These are phyloP conservation scores for Serripes groenlandicus DNA, from an alignment of 2,888 invertebrate genomes.

Conservation along the genomic window DNA sequence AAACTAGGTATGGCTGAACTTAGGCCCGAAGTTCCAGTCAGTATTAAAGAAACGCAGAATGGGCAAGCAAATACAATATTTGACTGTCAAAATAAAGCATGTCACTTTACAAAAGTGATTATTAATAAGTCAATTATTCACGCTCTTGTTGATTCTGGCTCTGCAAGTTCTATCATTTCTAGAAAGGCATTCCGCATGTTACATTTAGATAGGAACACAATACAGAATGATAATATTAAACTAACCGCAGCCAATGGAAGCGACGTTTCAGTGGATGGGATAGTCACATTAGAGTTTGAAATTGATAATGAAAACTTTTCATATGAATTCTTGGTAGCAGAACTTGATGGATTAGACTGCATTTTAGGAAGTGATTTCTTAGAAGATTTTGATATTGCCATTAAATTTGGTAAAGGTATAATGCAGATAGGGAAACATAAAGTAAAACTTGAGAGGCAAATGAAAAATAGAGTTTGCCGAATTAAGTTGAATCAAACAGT, in stretches of 20 bases:
- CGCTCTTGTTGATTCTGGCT: slow-evolving; percentile 11
- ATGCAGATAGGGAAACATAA: slow-evolving; percentile 39
- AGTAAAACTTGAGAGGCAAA: slow-evolving; percentile 31
- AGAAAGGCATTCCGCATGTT: background rate
- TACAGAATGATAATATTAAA: background rate
- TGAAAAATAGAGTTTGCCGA: background rate
- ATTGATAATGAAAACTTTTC: slow-evolving; percentile 28
- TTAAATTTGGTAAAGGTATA: slow-evolving; percentile 38
- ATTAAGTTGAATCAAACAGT: slow-evolving; percentile 6
- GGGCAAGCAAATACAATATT: too few relatives aligned
- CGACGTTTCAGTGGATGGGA: slow-evolving; percentile 27
- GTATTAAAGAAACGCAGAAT: too few relatives aligned
- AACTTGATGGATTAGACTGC: slow-evolving; percentile 42
- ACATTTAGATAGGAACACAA: background rate
- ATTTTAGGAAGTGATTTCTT: slow-evolving; percentile 58
- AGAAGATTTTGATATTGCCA: slow-evolving; percentile 41
- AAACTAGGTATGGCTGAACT: too few relatives aligned
- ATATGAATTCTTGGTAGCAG: slow-evolving; percentile 55
- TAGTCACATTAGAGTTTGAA: slow-evolving; percentile 31
- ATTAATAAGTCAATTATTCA: background rate
- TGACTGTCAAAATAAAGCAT: slow-evolving; percentile 20
- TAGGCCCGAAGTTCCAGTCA: too few relatives aligned
- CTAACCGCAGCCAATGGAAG: slow-evolving; percentile 42
- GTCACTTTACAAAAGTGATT: slow-evolving; percentile 5
- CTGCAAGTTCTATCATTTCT: slow-evolving; percentile 5